A percentile compares a stretch with the other conserved stretches of the same genome.
These are phyloP conservation scores for Microtus oregoni DNA, from an alignment of 2,113 vertebrate genomes.

Conservation along the genomic window DNA sequence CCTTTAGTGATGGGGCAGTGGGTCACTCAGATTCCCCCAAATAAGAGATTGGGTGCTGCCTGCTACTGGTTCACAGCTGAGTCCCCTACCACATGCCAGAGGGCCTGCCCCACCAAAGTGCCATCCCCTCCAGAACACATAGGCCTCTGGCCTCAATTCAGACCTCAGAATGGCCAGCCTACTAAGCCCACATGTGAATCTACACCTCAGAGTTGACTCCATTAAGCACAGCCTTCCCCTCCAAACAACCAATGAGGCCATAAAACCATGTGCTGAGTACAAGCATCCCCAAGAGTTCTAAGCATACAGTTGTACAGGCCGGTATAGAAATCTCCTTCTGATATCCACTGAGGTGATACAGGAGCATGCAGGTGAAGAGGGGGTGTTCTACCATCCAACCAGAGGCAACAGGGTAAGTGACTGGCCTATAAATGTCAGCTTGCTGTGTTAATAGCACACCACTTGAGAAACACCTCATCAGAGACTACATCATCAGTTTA, in stretches of 20 bases:
- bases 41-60: neutral
- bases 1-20: neutral
- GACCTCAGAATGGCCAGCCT: neutral
- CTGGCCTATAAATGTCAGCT: neutral
- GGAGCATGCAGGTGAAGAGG: neutral
- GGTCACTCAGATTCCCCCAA: neutral
- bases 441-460: neutral
- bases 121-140: neutral
- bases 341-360: neutral
- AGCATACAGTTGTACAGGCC: neutral
- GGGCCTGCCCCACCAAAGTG: neutral
- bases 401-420: neutral
- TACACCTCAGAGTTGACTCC: neutral
- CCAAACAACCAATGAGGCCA: neutral
- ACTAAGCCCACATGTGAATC: neutral
- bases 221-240: neutral
- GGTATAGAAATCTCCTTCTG: neutral
- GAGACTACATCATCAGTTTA: neutral
- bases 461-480: neutral
- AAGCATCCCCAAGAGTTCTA: neutral
- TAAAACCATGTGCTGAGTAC: neutral
- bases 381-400: neutral
- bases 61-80: neutral
- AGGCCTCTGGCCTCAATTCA: neutral
- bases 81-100: neutral